Percentiles rank a stretch among this genome's conserved stretches.
Evolutionary conservation across 2,888 invertebrate genomes (phyloP).

Genomic region (Willowsia nigromaculata): DNA sequence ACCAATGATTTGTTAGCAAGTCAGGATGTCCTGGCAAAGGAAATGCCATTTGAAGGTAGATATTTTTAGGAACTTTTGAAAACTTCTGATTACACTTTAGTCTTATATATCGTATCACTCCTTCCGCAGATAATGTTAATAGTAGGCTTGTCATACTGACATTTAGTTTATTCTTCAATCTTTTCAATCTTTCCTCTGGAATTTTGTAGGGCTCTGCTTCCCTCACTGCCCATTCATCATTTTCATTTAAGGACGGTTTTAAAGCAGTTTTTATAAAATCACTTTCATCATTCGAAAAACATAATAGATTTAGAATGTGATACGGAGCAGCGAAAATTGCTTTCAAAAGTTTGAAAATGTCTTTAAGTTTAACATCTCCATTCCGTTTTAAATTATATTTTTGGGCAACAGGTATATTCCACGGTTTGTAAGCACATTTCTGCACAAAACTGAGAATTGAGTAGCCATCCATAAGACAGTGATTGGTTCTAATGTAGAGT

Average conservation of each 20-base stretch:
- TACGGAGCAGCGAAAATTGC: neutral
- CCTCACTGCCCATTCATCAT: neutral
- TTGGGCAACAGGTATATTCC: neutral
- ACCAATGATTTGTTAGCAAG: neutral
- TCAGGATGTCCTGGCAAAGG: neutral
- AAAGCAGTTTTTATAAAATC: neutral
- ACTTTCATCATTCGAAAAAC: neutral
- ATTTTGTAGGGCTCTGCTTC: neutral
- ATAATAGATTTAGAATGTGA: neutral
- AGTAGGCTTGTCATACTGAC: neutral
- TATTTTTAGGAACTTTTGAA: neutral
- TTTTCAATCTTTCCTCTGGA: neutral
- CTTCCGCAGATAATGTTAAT: neutral
- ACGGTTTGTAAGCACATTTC: neutral
- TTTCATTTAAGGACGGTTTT: no score
- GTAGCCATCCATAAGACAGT: conserved; percentile 26
- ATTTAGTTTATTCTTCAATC: neutral
- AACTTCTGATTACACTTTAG: neutral
- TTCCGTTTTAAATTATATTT: neutral
- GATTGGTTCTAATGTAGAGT: neutral
- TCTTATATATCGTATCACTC: neutral
- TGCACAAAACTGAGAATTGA: neutral
- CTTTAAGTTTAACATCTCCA: neutral
- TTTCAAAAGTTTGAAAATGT: no score
- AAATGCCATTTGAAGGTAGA: neutral